Base-by-base conservation (phyloP, 2,888 invertebrate genomes). In the Rambutsinella grinnellia region DNA sequence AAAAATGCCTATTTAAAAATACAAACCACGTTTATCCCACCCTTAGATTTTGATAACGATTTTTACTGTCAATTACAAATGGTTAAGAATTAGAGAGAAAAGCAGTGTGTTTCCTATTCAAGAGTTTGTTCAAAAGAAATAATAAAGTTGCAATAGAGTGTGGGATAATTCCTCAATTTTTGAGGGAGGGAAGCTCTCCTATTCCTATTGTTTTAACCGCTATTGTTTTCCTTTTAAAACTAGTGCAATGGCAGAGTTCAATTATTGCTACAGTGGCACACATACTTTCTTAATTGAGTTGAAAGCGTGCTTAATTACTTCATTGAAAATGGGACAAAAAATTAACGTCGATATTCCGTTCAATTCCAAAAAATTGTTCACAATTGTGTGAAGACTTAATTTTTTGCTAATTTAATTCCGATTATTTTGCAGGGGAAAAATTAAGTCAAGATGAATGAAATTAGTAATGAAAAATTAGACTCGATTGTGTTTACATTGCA, bases 51-150 rank as follows among this genome's bases (percentile, higher is more conserved):
- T 70, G 76, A 70, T 76, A 76, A 76, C 76, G 70, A n/a, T n/a
- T 76, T 76, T 76, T 76, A 76, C 70, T 76, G 70, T 76, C 76
- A 76, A 76, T 76, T 76, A 76, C 70, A 76, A 65, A 76, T 60
- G 60, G 69, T 75, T 54, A 21, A 23, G 46, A 17, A 26, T 44
- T 60, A 44, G 49, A 63, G 23, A 63, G 54, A 53, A 26, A 44
- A 13, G 13, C 44, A 44, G 13, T 5, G 15, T 24, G 49, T 61
- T 61, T 61, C 61, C 61, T 61, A 28, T 58, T 58, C 44, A 44
- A 19, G 28, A 51, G n/a, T n/a, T n/a, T n/a, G n/a, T n/a, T n/a
- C n/a, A n/a, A n/a, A n/a, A n/a, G n/a, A n/a, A n/a, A n/a, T n/a
- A n/a, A n/a, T n/a, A n/a, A n/a, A n/a, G n/a, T 53, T 47, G 53